Evolutionary conservation across 2,113 vertebrate species (phyloP).

Genomic region (Hypocryptadius cinnamomeus): DNA sequence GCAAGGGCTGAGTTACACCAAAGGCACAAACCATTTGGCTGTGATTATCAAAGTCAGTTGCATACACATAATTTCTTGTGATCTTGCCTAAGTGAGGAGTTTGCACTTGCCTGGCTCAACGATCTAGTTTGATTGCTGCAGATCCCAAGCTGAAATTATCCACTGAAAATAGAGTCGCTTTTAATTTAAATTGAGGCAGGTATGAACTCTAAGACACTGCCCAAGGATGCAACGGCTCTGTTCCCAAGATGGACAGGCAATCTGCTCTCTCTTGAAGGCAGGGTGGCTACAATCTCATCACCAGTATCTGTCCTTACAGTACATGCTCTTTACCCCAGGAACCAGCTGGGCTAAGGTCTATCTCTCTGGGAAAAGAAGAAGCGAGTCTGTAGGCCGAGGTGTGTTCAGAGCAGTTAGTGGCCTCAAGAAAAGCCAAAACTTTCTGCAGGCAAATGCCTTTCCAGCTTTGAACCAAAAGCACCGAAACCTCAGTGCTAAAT

Average conservation of each 20-base stretch:
- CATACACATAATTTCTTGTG: neutral
- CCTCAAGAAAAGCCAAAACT: neutral
- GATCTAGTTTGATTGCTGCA: neutral
- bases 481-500: neutral
- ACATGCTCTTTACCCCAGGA: accelerated
- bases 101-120: neutral
- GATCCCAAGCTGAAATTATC: neutral
- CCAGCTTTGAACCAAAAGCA: neutral
- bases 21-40: neutral
- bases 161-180: neutral
- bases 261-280: neutral
- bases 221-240: neutral
- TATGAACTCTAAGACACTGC: neutral
- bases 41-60: neutral
- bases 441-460: neutral
- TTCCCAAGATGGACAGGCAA: neutral
- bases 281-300: neutral
- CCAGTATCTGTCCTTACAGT: accelerated
- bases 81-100: neutral
- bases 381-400: neutral
- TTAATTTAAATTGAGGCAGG: neutral
- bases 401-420: neutral
- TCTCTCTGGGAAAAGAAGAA: neutral
- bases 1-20: neutral
- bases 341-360: accelerated